Evolutionary conservation across 2,888 invertebrate species (phyloP).

Genomic region (Drosophila formosana): DNA sequence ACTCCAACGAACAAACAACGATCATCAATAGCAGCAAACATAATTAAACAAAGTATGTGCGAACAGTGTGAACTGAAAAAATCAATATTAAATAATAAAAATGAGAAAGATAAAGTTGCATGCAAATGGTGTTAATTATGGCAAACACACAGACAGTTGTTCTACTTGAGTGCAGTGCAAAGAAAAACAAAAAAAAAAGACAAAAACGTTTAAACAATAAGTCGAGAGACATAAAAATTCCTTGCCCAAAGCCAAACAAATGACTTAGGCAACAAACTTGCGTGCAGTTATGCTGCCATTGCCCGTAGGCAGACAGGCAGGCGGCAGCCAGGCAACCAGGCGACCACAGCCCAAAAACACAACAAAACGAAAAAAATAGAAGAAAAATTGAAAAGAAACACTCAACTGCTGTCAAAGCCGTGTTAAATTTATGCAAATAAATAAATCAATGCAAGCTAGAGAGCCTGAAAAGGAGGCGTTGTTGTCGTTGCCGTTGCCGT

Average conservation of each 20-base stretch:
- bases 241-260: constrained; percentile 63
- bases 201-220: constrained; percentile 16
- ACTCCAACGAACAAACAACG: constrained; percentile 9
- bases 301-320: constrained; percentile 49
- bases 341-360: constrained; percentile 36
- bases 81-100: constrained; percentile 23
- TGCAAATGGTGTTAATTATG: constrained; percentile 47
- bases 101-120: constrained; percentile 22
- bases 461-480: constrained; percentile 65
- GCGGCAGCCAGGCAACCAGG: not conserved
- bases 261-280: constrained; percentile 76
- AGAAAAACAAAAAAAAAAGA: not conserved
- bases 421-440: constrained; percentile 79
- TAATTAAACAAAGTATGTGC: constrained; percentile 64
- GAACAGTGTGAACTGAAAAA: constrained; percentile 50
- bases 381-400: constrained; percentile 25
- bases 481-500: constrained; percentile 47
- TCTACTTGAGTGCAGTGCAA: constrained; percentile 35
- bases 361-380: constrained; percentile 7
- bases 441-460: constrained; percentile 65
- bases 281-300: constrained; percentile 65
- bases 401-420: constrained; percentile 71
- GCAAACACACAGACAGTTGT: constrained; percentile 19
- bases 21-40: constrained; percentile 26
- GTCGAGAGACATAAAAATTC: constrained; percentile 47